Conservation (phyloP, 1,140 invertebrate genomes). For the Procambarus clarkii region DNA sequence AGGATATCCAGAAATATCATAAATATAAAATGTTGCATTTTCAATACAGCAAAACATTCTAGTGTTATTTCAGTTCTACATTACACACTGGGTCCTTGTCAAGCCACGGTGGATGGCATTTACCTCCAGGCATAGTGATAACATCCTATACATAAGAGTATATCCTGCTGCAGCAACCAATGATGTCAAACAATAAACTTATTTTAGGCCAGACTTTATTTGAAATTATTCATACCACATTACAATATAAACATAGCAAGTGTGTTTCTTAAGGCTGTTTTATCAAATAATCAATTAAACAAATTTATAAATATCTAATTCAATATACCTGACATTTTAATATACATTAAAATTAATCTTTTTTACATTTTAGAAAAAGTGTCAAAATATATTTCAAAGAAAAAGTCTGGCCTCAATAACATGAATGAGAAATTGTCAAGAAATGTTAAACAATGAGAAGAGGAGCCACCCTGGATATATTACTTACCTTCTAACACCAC, state of each 20-base stretch:
- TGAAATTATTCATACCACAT: neutral
- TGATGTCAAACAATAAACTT: neutral
- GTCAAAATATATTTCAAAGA: neutral
- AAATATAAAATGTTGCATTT: neutral
- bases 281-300: too few species aligned
- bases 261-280: too few species aligned
- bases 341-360: neutral
- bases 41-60: neutral
- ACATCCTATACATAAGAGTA: neutral
- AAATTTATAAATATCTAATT: neutral
- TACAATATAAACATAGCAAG: too few species aligned
- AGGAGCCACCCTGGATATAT: conserved; percentile 1
- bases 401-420: neutral
- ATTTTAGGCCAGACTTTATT: neutral
- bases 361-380: neutral
- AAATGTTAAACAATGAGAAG: neutral
- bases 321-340: neutral
- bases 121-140: neutral
- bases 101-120: neutral
- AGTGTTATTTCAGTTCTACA: neutral
- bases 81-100: neutral
- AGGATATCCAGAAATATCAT: neutral
- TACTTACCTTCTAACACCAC: neutral
- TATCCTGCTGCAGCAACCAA: neutral
- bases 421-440: neutral